Conservation (phyloP, 2,888 invertebrate genomes). For the Apodemia hepburni region DNA sequence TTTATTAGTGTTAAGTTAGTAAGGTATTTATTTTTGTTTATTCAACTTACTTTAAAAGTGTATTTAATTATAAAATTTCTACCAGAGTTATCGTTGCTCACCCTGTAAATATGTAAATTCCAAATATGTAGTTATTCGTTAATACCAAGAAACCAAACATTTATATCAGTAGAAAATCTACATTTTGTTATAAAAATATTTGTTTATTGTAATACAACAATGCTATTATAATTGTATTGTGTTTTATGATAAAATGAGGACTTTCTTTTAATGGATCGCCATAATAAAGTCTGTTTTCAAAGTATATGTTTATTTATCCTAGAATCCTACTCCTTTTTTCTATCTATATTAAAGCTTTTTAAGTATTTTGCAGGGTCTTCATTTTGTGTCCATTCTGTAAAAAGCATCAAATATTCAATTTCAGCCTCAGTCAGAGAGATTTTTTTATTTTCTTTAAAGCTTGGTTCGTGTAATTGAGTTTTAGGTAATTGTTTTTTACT, state of each 20-base stretch:
- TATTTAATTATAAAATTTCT: conserved; percentile 45
- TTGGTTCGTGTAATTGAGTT: conserved; percentile 23
- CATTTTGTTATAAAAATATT: conserved; percentile 67
- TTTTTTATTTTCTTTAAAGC: conserved; percentile 26
- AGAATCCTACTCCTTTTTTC: conserved; percentile 18
- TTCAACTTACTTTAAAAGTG: conserved; percentile 42
- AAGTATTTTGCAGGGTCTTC: conserved; percentile 56
- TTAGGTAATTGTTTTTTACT: conserved; percentile 6
- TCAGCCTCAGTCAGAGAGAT: conserved; percentile 49
- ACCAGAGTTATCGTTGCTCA: conserved; percentile 62
- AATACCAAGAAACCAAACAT: conserved; percentile 78
- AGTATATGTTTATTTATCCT: conserved; percentile 37
- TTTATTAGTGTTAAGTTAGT: conserved; percentile 6
- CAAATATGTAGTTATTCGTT: conserved; percentile 63
- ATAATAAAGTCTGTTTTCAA: conserved; percentile 74
- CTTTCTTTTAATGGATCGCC: conserved; percentile 62
- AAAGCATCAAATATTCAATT: conserved; percentile 56
- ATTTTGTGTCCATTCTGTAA: conserved; percentile 61
- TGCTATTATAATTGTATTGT: conserved; percentile 57
- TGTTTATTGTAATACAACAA: conserved; percentile 56
- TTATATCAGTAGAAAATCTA: conserved; percentile 68
- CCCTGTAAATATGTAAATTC: conserved; percentile 77
- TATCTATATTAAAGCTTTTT: conserved; percentile 34
- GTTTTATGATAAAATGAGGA: conserved; percentile 60
- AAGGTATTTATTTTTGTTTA: conserved; percentile 62